Conservation (phyloP, 2,797 vertebrate species). For the Austrolebias charrua region DNA sequence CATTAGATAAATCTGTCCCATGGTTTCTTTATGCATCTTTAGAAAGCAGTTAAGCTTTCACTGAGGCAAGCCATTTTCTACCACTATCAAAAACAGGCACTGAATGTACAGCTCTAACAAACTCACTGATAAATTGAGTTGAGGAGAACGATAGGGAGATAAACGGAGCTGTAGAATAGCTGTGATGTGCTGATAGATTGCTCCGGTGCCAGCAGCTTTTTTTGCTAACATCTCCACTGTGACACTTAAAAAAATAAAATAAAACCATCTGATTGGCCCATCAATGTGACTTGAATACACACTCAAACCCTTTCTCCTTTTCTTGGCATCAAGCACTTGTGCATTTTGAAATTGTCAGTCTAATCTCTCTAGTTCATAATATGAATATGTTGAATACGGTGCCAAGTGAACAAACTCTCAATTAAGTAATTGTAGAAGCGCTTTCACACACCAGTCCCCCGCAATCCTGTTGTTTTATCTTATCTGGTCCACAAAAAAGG, state of each 20-base stretch:
- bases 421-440: conserved; percentile 28
- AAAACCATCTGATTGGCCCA: conserved; percentile 62
- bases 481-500: conserved; percentile 18
- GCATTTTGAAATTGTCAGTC: conserved; percentile 27
- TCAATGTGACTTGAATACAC: conserved; percentile 38
- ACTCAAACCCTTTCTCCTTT: conserved; percentile 5
- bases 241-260: conserved; percentile 42
- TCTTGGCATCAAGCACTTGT: conserved; percentile 23
- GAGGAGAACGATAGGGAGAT: conserved; percentile 65
- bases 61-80: conserved; percentile 55
- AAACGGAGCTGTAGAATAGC: conserved; percentile 67
- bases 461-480: conserved; percentile 29
- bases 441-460: conserved; percentile 21
- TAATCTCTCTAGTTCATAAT: conserved; percentile 9
- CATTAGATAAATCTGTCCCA: conserved; percentile 76
- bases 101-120: conserved; percentile 56
- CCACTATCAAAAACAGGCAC: conserved; percentile 55
- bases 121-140: conserved; percentile 69
- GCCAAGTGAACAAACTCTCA: conserved; percentile 24
- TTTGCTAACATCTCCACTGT: conserved; percentile 54
- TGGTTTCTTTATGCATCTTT: conserved; percentile 67
- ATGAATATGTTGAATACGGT: conserved; percentile 12
- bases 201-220: conserved; percentile 45
- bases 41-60: conserved; percentile 73
- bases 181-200: conserved; percentile 64